phyloP scores from a whole-genome alignment of 2,888 invertebrate genomes.

The Nipponacmea schrenckii region DNA sequence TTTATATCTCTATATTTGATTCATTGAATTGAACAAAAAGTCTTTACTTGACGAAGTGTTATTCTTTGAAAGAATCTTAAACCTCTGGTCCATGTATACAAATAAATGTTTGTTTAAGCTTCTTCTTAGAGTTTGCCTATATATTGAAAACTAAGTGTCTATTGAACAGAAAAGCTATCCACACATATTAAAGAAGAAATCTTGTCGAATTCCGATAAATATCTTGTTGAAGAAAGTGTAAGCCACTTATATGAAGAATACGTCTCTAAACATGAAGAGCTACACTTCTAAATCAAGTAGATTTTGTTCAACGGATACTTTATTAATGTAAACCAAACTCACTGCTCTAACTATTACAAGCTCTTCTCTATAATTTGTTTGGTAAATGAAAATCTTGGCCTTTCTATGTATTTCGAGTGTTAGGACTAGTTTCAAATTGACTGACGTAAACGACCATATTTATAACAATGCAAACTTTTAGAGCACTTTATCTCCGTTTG shows the following conservation, averaged over 20 bases:
- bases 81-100: constrained; percentile 4
- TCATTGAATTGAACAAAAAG: background rate
- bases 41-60: constrained; percentile 1
- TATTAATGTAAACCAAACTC: constrained; percentile 4
- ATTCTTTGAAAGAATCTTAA: constrained; percentile 1
- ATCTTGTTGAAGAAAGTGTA: constrained; percentile 7
- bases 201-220: constrained; percentile 6
- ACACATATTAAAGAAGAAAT: constrained; percentile 5
- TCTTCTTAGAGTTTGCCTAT: constrained; percentile 2
- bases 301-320: background rate
- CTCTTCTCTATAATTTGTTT: constrained; percentile 6
- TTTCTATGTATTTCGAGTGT: background rate
- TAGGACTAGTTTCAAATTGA: background rate
- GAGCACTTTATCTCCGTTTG: background rate
- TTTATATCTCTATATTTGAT: constrained; percentile 4
- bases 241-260: constrained; percentile 2
- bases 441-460: background rate
- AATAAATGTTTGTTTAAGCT: constrained; percentile 5
- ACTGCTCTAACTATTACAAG: background rate
- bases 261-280: background rate
- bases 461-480: background rate
- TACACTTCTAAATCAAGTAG: constrained; percentile 1
- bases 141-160: background rate
- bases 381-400: constrained; percentile 2
- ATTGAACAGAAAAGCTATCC: constrained; percentile 7